Evolutionary conservation across 1,140 invertebrate genomes (phyloP).

Genomic region (Lepidurus apus): DNA sequence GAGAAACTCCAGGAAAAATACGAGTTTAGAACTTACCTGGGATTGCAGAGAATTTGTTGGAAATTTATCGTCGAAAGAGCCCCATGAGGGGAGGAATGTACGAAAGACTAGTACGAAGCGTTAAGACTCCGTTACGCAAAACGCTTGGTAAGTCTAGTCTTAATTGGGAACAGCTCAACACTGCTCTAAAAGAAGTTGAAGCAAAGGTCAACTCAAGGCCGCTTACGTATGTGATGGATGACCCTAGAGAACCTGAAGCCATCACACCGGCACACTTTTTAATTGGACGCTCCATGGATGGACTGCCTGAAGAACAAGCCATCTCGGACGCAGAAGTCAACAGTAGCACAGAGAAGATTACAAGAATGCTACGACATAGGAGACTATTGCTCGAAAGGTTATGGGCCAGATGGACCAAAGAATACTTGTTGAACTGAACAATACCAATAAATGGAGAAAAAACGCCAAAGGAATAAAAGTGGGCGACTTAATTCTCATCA

Average conservation of each 20-base stretch:
- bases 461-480: background rate
- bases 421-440: slow-evolving; percentile 12
- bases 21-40: background rate
- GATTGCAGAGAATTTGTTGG: background rate
- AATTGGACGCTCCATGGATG: background rate
- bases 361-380: background rate
- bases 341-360: background rate
- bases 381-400: background rate
- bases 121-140: slow-evolving; percentile 13
- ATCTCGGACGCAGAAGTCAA: background rate
- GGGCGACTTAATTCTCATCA: background rate
- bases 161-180: slow-evolving; percentile 18
- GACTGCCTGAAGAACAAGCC: background rate
- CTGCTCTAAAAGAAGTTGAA: slow-evolving; percentile 25
- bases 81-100: slow-evolving; percentile 27
- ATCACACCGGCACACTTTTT: slow-evolving; percentile 1
- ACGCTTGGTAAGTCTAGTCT: slow-evolving; percentile 10
- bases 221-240: slow-evolving; percentile 13
- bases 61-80: slow-evolving; percentile 19
- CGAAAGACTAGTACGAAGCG: slow-evolving; percentile 27
- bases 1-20: background rate
- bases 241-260: background rate
- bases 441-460: background rate
- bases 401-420: background rate
- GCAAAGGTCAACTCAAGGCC: slow-evolving; percentile 28